Percentiles rank a stretch among this genome's conserved stretches.
These are phyloP conservation scores for Girardia tigrina DNA, from an alignment of 2,888 invertebrate species.

Conservation along the genomic window DNA sequence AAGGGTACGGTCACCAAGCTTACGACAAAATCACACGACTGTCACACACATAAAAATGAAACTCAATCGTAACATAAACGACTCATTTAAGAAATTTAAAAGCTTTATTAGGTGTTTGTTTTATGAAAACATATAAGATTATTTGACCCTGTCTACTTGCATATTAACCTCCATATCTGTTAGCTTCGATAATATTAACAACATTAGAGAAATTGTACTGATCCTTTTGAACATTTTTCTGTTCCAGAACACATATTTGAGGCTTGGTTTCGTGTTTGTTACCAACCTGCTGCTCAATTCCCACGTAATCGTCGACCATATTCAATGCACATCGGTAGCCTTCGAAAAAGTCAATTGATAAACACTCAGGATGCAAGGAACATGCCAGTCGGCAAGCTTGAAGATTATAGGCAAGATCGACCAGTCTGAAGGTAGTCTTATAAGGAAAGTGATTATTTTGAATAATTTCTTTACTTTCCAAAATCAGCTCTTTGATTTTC, in stretches of 20 bases:
- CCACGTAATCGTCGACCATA: not conserved
- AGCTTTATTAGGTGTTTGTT: too few relatives aligned
- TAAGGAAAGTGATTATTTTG: not conserved
- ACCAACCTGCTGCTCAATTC: not conserved
- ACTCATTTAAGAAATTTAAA: too few relatives aligned
- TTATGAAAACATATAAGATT: too few relatives aligned
- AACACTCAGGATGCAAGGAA: not conserved
- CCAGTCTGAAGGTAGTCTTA: not conserved
- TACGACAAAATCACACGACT: too few relatives aligned
- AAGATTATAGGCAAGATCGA: not conserved
- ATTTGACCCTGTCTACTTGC: too few relatives aligned
- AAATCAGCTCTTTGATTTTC: not conserved
- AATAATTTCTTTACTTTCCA: constrained; percentile 15
- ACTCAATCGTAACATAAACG: too few relatives aligned
- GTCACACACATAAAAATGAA: too few relatives aligned
- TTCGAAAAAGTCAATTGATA: not conserved
- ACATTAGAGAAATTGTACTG: not conserved
- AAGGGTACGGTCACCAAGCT: too few relatives aligned
- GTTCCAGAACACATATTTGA: not conserved
- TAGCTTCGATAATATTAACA: not conserved
- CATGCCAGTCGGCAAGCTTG: not conserved
- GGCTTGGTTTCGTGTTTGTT: constrained; percentile 14
- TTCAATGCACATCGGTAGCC: not conserved
- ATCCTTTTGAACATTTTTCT: not conserved
- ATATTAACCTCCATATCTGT: not conserved